phyloP scores from a whole-genome alignment of 1,140 invertebrate species.

The Aphaenogaster rudis region DNA sequence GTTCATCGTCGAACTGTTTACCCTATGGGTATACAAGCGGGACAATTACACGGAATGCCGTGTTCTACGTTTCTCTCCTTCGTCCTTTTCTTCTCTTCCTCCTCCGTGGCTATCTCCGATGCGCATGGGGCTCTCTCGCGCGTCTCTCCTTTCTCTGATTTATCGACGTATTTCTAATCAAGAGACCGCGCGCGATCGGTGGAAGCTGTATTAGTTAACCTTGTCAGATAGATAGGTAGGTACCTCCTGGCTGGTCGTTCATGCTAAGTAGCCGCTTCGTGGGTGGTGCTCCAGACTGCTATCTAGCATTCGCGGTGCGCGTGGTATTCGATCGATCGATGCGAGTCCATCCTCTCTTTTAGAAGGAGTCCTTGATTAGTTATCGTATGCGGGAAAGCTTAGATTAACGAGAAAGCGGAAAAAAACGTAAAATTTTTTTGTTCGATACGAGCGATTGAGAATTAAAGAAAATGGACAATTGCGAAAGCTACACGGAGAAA shows the following conservation, averaged over 20 bases:
- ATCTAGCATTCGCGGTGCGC: slow-evolving; percentile 65
- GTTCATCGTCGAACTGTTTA: slow-evolving; percentile 17
- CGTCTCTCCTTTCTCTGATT: slow-evolving; percentile 66
- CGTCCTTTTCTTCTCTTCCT: slow-evolving; percentile 2
- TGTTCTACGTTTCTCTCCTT: slow-evolving; percentile 1
- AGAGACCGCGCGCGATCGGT: slow-evolving; percentile 73
- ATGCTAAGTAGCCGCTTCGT: slow-evolving; percentile 85
- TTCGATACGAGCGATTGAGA: not conserved
- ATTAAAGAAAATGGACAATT: not conserved
- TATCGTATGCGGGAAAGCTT: slow-evolving; percentile 33
- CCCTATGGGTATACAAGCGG: slow-evolving; percentile 16
- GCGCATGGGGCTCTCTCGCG: not conserved
- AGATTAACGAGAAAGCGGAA: not conserved
- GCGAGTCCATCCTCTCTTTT: slow-evolving; percentile 51
- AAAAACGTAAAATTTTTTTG: not conserved
- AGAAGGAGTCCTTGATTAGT: slow-evolving; percentile 68
- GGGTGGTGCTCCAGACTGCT: slow-evolving; percentile 76
- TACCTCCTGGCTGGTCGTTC: slow-evolving; percentile 79
- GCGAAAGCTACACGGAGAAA: no score
- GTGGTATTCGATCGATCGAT: slow-evolving; percentile 73
- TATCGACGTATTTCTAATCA: slow-evolving; percentile 83
- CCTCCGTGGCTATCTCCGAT: slow-evolving; percentile 27
- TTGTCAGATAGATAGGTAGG: slow-evolving; percentile 83
- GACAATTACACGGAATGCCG: slow-evolving; percentile 40
- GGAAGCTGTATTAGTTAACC: slow-evolving; percentile 85